These are phyloP conservation scores for Dryas iulia DNA, from an alignment of 1,140 invertebrate genomes.

Conservation along the genomic window DNA sequence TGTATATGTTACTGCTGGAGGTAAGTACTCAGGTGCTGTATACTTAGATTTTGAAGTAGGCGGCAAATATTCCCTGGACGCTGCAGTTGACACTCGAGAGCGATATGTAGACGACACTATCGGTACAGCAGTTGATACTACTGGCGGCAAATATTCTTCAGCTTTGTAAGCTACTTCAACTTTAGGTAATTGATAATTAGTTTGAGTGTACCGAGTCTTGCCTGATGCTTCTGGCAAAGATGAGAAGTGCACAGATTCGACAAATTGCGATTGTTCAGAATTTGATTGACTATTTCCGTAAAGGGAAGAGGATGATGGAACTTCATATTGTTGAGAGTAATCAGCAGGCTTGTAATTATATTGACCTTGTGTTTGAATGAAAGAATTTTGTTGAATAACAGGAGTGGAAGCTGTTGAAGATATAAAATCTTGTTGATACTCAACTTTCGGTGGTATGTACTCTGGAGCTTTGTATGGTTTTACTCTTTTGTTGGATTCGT, in stretches of 20 bases:
- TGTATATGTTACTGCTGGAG: conserved; percentile 43
- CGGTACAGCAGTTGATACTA: conserved; percentile 49
- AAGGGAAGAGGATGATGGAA: conserved; percentile 26
- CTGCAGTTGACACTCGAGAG: conserved; percentile 47
- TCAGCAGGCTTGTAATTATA: conserved; percentile 48
- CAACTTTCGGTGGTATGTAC: conserved; percentile 59
- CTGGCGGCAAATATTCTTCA: conserved; percentile 68
- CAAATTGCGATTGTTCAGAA: conserved; percentile 38
- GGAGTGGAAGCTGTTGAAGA: conserved; percentile 51
- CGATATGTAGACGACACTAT: conserved; percentile 56
- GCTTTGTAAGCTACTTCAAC: conserved; percentile 62
- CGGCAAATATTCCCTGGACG: conserved; percentile 55
- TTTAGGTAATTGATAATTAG: conserved; percentile 54
- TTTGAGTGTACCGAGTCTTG: conserved; percentile 49
- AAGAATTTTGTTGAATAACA: conserved; percentile 43
- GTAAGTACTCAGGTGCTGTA: conserved; percentile 65
- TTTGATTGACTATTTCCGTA: conserved; percentile 34
- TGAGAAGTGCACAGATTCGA: conserved; percentile 51
- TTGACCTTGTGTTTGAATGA: conserved; percentile 43
- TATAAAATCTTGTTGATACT: conserved; percentile 48
- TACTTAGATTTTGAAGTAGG: conserved; percentile 48
- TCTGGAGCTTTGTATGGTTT: conserved; percentile 59
- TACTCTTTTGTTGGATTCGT: conserved; percentile 45
- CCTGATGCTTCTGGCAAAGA: conserved; percentile 36
- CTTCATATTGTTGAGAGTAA: conserved; percentile 50